Evolutionary conservation across 2,113 vertebrate genomes (phyloP).

Genomic region (Glaucidium brasilianum): DNA sequence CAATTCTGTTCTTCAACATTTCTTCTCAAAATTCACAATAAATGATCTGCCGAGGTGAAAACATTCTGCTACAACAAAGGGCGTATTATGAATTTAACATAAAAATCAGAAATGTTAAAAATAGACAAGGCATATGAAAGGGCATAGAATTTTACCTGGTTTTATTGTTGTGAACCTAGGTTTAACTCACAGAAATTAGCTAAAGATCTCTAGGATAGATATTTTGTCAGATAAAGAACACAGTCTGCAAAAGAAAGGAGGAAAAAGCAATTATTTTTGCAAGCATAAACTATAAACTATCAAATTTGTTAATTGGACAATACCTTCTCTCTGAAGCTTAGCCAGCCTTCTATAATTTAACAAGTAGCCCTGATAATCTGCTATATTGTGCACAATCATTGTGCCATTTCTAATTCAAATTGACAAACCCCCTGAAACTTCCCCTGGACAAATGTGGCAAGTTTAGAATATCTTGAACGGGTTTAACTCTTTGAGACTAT

Average conservation of each 20-base stretch:
- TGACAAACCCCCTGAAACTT: slow-evolving; percentile 54
- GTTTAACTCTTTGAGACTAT: slow-evolving; percentile 21
- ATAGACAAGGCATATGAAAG: background rate
- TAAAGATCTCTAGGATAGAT: background rate
- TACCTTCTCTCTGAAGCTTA: slow-evolving; percentile 45
- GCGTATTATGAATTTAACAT: background rate
- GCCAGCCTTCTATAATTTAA: slow-evolving; percentile 61
- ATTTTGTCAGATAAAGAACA: background rate
- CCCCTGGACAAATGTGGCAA: background rate
- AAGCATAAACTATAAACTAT: slow-evolving; percentile 27
- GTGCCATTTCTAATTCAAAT: slow-evolving; percentile 64
- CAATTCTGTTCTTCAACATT: background rate
- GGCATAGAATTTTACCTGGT: background rate
- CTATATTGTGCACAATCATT: slow-evolving; percentile 33
- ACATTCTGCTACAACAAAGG: background rate
- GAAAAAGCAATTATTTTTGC: slow-evolving; percentile 48
- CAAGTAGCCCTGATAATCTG: slow-evolving; percentile 54
- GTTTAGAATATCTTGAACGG: slow-evolving; percentile 21
- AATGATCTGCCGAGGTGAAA: background rate
- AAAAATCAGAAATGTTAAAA: slow-evolving; percentile 24
- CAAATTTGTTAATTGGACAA: slow-evolving; percentile 51
- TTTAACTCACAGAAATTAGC: slow-evolving; percentile 21
- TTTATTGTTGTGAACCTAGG: background rate
- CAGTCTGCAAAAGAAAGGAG: background rate
- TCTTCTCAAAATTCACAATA: background rate